A percentile compares a stretch with the other conserved stretches of the same genome.
Evolutionary conservation across 2,797 vertebrate species (phyloP).

Genomic region (Remorina albescens): DNA sequence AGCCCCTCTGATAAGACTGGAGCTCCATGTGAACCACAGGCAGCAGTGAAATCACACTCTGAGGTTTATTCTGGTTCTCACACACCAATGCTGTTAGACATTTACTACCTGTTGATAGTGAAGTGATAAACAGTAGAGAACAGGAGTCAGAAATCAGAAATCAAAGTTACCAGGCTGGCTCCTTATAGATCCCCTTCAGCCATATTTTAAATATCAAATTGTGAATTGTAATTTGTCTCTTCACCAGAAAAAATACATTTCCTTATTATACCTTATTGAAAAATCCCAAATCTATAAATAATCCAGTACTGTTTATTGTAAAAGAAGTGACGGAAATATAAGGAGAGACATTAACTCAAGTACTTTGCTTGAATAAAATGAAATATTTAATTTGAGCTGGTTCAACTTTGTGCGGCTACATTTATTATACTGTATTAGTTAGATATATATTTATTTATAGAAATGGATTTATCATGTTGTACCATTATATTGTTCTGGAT

Average conservation of each 20-base stretch:
- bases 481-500: not conserved
- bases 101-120: not conserved
- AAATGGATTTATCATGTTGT: too few species aligned
- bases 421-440: too few species aligned
- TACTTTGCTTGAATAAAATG: not conserved
- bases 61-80: not conserved
- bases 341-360: not conserved
- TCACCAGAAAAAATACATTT: too few species aligned
- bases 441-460: too few species aligned
- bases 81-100: not conserved
- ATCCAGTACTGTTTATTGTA: not conserved
- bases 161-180: too few species aligned
- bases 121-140: not conserved
- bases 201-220: too few species aligned
- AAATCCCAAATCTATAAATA: not conserved
- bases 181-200: not conserved
- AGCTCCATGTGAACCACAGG: slow-evolving; percentile 45
- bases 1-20: slow-evolving; percentile 70
- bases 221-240: too few species aligned
- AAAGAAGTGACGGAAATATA: not conserved
- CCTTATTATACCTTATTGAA: not conserved
- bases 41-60: slow-evolving; percentile 18
- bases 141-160: not conserved
- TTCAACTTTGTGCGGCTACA: too few species aligned
- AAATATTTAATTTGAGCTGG: too few species aligned